phyloP scores from a whole-genome alignment of 2,888 invertebrate genomes.

The Marronus borbonicus region DNA sequence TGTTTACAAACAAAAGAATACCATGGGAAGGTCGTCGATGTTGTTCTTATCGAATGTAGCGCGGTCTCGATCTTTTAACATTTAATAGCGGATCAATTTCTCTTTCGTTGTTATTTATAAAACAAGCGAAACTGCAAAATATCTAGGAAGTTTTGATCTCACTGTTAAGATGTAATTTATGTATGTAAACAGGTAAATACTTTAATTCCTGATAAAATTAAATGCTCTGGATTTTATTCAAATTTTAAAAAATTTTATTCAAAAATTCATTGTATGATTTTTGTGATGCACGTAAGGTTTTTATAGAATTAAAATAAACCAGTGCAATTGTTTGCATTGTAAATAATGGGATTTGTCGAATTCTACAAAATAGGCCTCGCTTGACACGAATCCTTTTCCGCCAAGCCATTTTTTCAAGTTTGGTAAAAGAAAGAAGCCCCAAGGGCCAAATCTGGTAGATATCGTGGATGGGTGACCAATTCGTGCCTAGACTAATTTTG shows the following conservation, averaged over 20 bases:
- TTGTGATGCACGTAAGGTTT: no score
- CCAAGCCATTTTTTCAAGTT: no score
- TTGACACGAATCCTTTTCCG: no score
- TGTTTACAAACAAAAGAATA: conserved; percentile 44
- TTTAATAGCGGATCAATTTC: background rate
- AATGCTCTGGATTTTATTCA: background rate
- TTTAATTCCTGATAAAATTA: background rate
- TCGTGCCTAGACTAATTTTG: no score
- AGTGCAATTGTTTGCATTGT: no score
- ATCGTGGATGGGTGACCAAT: no score
- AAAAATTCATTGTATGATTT: background rate
- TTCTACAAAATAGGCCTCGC: no score
- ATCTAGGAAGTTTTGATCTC: background rate
- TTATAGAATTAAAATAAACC: background rate
- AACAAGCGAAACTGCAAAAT: background rate
- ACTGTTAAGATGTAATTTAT: background rate
- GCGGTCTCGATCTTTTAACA: conserved; percentile 11
- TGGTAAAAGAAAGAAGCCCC: no score
- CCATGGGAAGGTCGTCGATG: conserved; percentile 40
- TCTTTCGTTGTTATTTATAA: background rate
- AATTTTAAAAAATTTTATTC: no score
- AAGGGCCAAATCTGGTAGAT: no score
- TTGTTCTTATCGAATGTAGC: conserved; percentile 4
- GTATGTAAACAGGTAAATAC: background rate
- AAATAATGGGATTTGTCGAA: no score